Evolutionary conservation across 1,140 invertebrate species (phyloP).

Genomic region (Lasioglossum albipes): DNA sequence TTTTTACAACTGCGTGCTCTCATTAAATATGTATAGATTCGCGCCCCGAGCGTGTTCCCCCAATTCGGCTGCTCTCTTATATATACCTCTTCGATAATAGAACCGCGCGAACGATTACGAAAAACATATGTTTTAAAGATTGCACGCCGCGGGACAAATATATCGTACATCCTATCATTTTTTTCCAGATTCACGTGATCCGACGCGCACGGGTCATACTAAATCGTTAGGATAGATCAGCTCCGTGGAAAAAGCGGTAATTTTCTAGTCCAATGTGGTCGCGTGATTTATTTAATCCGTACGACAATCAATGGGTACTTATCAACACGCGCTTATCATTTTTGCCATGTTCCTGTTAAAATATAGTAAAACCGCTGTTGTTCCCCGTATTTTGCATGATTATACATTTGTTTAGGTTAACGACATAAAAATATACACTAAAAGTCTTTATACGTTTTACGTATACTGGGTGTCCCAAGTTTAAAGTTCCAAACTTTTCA

Average conservation of each 20-base stretch:
- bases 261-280: too few species aligned
- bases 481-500: too few species aligned
- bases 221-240: background rate
- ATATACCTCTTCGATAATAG: conserved; percentile 51
- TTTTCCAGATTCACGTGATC: background rate
- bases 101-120: conserved; percentile 62
- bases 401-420: too few species aligned
- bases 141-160: conserved; percentile 59
- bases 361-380: too few species aligned
- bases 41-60: conserved; percentile 60
- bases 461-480: too few species aligned
- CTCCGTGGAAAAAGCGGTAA: background rate
- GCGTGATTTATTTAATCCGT: too few species aligned
- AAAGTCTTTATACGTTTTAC: too few species aligned
- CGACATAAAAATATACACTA: too few species aligned
- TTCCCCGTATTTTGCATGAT: too few species aligned
- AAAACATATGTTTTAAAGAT: conserved; percentile 67
- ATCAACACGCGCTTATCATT: too few species aligned
- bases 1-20: conserved; percentile 72
- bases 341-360: too few species aligned
- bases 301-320: too few species aligned
- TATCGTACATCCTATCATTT: conserved; percentile 50
- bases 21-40: conserved; percentile 78
- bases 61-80: conserved; percentile 37
- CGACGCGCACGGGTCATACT: background rate